Percentiles rank a stretch among this genome's conserved stretches.
Evolutionary conservation across 1,140 invertebrate genomes (phyloP).

Genomic region (Samia ricini): DNA sequence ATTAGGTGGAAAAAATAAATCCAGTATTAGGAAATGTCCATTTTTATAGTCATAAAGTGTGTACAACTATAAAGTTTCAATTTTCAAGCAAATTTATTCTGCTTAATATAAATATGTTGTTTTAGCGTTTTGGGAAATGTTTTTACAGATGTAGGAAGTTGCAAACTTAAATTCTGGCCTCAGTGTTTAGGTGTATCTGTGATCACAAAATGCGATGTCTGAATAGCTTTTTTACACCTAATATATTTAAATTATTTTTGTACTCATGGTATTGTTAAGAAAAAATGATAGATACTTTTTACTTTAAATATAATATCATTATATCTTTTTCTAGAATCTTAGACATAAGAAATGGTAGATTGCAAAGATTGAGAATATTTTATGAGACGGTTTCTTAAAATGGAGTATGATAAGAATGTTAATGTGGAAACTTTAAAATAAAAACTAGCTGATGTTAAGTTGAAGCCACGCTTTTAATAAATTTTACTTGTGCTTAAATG

Average conservation of each 20-base stretch:
- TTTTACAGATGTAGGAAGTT: not conserved
- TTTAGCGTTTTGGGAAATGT: conserved; percentile 4
- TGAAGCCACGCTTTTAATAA: conserved; percentile 33
- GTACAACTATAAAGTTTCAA: not conserved
- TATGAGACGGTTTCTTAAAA: conserved; percentile 50
- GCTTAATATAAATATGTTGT: not conserved
- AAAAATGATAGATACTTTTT: conserved; percentile 1
- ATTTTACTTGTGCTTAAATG: conserved; percentile 30
- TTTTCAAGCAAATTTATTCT: not conserved
- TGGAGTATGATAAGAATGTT: conserved; percentile 19
- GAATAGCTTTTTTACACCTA: conserved; percentile 17
- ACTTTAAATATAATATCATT: conserved; percentile 13
- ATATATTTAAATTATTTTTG: conserved; percentile 21
- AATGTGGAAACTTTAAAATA: conserved; percentile 17
- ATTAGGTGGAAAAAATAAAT: not conserved
- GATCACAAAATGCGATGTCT: conserved; percentile 23
- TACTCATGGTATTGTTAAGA: conserved; percentile 17
- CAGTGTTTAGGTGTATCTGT: conserved; percentile 20
- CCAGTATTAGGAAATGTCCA: conserved; percentile 14
- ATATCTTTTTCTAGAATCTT: conserved; percentile 23
- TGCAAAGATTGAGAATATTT: conserved; percentile 50
- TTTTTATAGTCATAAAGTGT: not conserved
- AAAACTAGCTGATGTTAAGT: conserved; percentile 33
- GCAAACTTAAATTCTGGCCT: conserved; percentile 10
- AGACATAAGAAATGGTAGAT: conserved; percentile 19